Conservation (phyloP, 37 sponge, comb jelly and placozoan genomes). For the Ephydatia muelleri region DNA sequence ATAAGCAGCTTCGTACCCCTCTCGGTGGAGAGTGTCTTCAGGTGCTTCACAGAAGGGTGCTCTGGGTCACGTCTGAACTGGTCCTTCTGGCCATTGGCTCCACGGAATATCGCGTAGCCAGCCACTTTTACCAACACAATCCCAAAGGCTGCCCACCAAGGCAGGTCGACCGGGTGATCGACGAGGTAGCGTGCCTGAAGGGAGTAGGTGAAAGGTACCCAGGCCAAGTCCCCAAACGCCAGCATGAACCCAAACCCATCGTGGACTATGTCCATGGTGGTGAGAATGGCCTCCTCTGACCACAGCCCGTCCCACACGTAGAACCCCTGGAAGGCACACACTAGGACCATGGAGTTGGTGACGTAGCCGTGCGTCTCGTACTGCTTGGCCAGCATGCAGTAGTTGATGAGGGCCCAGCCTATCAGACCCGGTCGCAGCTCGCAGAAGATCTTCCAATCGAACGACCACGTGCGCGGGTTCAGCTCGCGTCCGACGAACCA, state of each 20-base stretch:
- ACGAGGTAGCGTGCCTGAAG: slow-evolving; percentile 89
- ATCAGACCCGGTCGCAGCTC: slow-evolving; percentile 95
- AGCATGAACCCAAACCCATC: slow-evolving; percentile 98
- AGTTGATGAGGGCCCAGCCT: slow-evolving; percentile 91
- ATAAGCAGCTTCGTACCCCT: slow-evolving; percentile 83
- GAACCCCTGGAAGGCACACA: slow-evolving; percentile 79
- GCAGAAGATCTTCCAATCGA: slow-evolving; percentile 91
- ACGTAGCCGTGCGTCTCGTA: slow-evolving; percentile 64
- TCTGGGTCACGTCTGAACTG: slow-evolving; percentile 72
- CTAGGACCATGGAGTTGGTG: slow-evolving; percentile 79
- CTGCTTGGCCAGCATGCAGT: slow-evolving; percentile 83
- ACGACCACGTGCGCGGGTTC: slow-evolving; percentile 77
- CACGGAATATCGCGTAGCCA: slow-evolving; percentile 81
- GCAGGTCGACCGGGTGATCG: slow-evolving; percentile 69
- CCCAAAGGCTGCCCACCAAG: slow-evolving; percentile 28
- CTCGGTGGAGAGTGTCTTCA: slow-evolving; percentile 71
- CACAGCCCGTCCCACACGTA: slow-evolving; percentile 83
- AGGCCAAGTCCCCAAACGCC: slow-evolving; percentile 88
- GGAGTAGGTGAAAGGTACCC: slow-evolving; percentile 93
- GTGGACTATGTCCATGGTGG: slow-evolving; percentile 92
- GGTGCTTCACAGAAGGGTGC: slow-evolving; percentile 56
- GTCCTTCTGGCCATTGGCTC: slow-evolving; percentile 81
- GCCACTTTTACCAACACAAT: slow-evolving; percentile 57
- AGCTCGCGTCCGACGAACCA: slow-evolving; percentile 95
- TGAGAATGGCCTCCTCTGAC: slow-evolving; percentile 87